Evolutionary conservation across 2,888 invertebrate genomes (phyloP).

Genomic region (Conchocele bisecta): DNA sequence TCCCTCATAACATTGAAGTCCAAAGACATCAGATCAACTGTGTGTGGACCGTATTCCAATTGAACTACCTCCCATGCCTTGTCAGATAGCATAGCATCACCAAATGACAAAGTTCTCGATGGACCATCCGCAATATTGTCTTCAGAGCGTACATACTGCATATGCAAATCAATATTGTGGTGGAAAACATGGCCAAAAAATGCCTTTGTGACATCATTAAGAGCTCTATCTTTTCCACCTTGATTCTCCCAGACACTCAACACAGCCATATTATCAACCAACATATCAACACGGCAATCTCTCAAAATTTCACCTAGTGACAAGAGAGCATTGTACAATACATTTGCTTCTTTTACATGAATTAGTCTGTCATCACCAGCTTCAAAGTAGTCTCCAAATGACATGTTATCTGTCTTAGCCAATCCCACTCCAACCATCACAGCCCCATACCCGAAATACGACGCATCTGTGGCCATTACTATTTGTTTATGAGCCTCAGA

Average conservation of each 20-base stretch:
- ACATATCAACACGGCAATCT: not conserved
- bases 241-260: not conserved
- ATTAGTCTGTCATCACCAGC: not conserved
- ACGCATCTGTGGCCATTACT: not conserved
- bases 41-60: conserved; percentile 32
- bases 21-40: conserved; percentile 41
- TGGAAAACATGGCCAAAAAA: not conserved
- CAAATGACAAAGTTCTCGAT: not conserved
- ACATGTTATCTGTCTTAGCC: too few species aligned
- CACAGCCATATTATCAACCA: not conserved
- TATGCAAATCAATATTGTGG: conserved; percentile 26
- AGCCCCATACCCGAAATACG: not conserved
- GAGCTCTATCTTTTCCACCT: not conserved
- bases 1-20: conserved; percentile 36
- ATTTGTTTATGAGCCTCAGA: not conserved
- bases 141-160: conserved; percentile 30
- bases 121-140: conserved; percentile 11
- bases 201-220: not conserved
- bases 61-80: conserved; percentile 25
- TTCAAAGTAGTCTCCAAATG: not conserved
- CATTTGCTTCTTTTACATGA: not conserved
- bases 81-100: conserved; percentile 19
- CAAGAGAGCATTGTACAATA: not conserved
- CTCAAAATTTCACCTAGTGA: not conserved
- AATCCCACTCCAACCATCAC: not conserved